Percentiles rank a stretch among this genome's conserved stretches.
phyloP scores from a whole-genome alignment of 2,888 invertebrate species.

The Chymomyza caudatula region DNA sequence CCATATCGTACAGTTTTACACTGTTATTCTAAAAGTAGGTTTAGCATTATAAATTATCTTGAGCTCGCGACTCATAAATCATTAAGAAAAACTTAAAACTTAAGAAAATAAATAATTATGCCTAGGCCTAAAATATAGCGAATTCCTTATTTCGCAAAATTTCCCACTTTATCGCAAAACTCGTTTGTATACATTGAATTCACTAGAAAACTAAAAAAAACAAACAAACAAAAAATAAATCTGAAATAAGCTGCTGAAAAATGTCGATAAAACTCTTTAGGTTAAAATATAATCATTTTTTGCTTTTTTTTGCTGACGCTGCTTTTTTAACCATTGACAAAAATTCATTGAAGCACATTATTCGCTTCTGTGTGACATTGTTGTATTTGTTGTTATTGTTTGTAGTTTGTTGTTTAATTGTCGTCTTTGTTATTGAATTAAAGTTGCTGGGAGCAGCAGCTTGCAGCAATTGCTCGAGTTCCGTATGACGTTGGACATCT shows the following conservation, averaged over 20 bases:
- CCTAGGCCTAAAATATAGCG: too few relatives aligned
- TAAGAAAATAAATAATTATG: too few relatives aligned
- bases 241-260: neutral
- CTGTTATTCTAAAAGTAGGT: too few relatives aligned
- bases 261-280: neutral
- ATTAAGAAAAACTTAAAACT: too few relatives aligned
- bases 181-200: neutral
- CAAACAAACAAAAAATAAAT: neutral
- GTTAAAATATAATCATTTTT: slow-evolving; percentile 29
- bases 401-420: neutral
- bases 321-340: slow-evolving; percentile 44
- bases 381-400: neutral
- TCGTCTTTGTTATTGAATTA: neutral
- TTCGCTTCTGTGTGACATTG: neutral
- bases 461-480: neutral
- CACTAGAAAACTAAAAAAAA: too few relatives aligned
- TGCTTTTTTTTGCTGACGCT: slow-evolving; percentile 27
- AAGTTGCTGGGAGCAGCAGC: neutral
- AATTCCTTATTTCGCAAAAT: neutral
- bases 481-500: neutral
- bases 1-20: too few relatives aligned
- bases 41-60: too few relatives aligned
- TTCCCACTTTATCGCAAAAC: neutral
- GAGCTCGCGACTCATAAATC: too few relatives aligned
- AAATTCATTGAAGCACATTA: slow-evolving; percentile 42